Base-by-base conservation (phyloP, 2,797 vertebrate genomes). In the Luscinia luscinia region DNA sequence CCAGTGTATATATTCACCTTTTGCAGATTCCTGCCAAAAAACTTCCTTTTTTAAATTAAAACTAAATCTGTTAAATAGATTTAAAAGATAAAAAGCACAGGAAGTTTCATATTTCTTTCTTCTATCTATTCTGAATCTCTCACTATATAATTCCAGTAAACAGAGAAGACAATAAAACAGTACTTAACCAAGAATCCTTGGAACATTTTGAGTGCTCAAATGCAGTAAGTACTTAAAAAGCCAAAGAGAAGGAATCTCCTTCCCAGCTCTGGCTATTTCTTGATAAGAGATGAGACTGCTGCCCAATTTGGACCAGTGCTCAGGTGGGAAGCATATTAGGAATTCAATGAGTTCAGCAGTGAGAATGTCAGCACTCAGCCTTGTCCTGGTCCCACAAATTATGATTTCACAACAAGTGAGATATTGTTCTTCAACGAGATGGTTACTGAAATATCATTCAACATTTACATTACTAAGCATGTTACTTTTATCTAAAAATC, bases 291-390 rank as follows among this genome's bases (percentile, higher is more conserved):
- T 41, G 11, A 80, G 11, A 26, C 24, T 45, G 15, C 12, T 41
- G 15, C 6, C 43, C 4, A 0, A 1, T 38, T 19, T 3, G 1
- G 36, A 52, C 13, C 15, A 32, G 8, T 20, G 41, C 6, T 19
- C 11, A 6, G 13, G 2, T 6, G 11, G 7, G 19, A 9, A 69
- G 4, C 3, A 10, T 7, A 2, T 0, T 38, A 38, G 16, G 3
- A 24, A 30, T n/a, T 64, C 19, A 15, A 2, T 5, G 6, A 51
- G 12, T 22, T 3, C n/a, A 64, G 6, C 6, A 3, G 3, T 8
- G 22, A 22, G 2, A 49, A 40, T 46, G 14, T 58, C 17, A 82
- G 27, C 28, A 32, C 9, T 46, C 43, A 76, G 8, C 4, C 19
- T 55, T 79, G 17, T 2, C 1, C 5, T 62, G 13, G 40, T 58